phyloP scores from a whole-genome alignment of 2,113 vertebrate species.

The Nothoprocta perdicaria region DNA sequence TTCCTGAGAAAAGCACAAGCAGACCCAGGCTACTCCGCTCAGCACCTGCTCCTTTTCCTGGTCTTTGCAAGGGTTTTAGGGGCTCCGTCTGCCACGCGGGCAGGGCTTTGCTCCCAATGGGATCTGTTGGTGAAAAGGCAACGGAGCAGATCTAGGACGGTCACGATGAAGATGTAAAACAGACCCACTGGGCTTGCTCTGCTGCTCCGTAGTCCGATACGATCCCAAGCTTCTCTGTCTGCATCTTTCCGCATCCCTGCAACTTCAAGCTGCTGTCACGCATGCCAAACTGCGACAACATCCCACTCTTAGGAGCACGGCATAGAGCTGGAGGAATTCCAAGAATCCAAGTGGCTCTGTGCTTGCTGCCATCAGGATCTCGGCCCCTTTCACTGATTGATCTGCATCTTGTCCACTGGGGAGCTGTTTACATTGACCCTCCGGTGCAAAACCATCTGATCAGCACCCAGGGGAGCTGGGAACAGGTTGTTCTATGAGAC shows the following conservation, averaged over 20 bases:
- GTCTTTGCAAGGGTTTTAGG: not conserved
- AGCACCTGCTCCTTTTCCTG: conserved; percentile 19
- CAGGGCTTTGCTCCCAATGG: not conserved
- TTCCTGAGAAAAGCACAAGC: conserved; percentile 40
- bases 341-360: not conserved
- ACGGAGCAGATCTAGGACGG: not conserved
- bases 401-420: not conserved
- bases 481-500: not conserved
- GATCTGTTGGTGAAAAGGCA: not conserved
- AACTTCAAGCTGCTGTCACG: not conserved
- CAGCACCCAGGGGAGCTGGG: not conserved
- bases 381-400: not conserved
- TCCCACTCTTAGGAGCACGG: accelerated
- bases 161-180: not conserved
- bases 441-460: not conserved
- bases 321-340: not conserved
- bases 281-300: not conserved
- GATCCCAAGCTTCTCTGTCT: not conserved
- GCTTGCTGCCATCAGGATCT: not conserved
- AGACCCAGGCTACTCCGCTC: not conserved
- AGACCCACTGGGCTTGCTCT: not conserved
- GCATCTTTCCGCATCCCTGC: not conserved
- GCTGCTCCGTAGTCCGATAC: not conserved
- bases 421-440: not conserved
- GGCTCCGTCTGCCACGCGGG: accelerated